Conservation (phyloP, 2,113 vertebrate genomes). For the Scalopus aquaticus region DNA sequence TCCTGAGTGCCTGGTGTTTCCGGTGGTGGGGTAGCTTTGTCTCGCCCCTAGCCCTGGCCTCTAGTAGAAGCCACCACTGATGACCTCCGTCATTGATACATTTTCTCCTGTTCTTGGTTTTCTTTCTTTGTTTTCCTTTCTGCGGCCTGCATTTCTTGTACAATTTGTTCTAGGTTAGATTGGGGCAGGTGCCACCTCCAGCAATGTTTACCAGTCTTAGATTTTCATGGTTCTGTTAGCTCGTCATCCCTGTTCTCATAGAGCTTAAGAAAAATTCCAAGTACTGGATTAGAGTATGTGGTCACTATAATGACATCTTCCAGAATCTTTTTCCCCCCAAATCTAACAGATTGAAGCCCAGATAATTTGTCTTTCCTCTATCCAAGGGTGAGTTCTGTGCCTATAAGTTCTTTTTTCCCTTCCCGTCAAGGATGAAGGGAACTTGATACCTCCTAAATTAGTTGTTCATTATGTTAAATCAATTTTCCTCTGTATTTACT, state of each 20-base stretch:
- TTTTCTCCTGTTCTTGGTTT: neutral
- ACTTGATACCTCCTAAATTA: neutral
- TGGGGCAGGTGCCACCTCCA: neutral
- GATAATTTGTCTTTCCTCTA: neutral
- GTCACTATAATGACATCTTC: neutral
- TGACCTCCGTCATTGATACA: accelerated
- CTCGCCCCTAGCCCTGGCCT: neutral
- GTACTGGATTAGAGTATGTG: neutral
- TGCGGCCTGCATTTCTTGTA: neutral
- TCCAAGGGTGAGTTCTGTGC: neutral
- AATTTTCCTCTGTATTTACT: neutral
- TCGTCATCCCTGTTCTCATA: neutral
- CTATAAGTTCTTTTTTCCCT: neutral
- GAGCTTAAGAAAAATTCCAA: neutral
- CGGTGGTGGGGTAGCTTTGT: neutral
- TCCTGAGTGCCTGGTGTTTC: neutral
- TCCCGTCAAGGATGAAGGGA: neutral
- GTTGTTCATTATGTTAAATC: neutral
- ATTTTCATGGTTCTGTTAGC: neutral
- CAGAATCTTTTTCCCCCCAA: neutral
- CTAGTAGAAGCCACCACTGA: accelerated
- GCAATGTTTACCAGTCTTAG: neutral
- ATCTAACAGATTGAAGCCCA: neutral
- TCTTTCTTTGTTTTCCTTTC: neutral
- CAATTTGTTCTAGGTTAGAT: neutral